Percentiles rank a stretch among this genome's conserved stretches.
Evolutionary conservation across 2,797 vertebrate genomes (phyloP).

Genomic region (Danio jaintianensis): DNA sequence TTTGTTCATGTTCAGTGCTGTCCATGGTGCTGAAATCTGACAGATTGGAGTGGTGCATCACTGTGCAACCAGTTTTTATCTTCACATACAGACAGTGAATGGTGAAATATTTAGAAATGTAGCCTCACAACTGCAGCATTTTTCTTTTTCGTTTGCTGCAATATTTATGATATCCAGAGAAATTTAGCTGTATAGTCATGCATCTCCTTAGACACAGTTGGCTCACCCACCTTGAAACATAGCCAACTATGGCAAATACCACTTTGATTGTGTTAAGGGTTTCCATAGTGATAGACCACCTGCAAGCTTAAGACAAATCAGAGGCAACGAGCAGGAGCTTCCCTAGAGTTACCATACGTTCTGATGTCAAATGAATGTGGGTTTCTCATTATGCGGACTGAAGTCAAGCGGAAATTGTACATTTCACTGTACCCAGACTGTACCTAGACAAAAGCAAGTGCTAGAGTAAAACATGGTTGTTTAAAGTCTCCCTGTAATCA

Average conservation of each 20-base stretch:
- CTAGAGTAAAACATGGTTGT: background rate
- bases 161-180: background rate
- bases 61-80: background rate
- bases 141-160: background rate
- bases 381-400: background rate
- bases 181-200: background rate
- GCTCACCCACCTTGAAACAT: background rate
- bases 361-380: slow-evolving; percentile 4
- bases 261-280: slow-evolving; percentile 35
- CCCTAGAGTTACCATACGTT: background rate
- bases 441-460: background rate
- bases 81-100: background rate
- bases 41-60: background rate
- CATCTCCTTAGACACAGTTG: background rate
- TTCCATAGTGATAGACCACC: slow-evolving; percentile 22
- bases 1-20: background rate
- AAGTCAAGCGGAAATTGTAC: background rate
- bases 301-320: slow-evolving; percentile 1
- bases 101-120: background rate
- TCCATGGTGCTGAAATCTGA: slow-evolving; percentile 5
- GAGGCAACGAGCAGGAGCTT: background rate
- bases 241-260: slow-evolving; percentile 9
- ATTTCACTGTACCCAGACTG: background rate
- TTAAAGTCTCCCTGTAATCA: too few relatives aligned
- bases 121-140: background rate